A percentile compares a stretch with the other conserved stretches of the same genome.
Conservation (phyloP, 2,797 vertebrate species). For the Pogonophryne albipinna region DNA sequence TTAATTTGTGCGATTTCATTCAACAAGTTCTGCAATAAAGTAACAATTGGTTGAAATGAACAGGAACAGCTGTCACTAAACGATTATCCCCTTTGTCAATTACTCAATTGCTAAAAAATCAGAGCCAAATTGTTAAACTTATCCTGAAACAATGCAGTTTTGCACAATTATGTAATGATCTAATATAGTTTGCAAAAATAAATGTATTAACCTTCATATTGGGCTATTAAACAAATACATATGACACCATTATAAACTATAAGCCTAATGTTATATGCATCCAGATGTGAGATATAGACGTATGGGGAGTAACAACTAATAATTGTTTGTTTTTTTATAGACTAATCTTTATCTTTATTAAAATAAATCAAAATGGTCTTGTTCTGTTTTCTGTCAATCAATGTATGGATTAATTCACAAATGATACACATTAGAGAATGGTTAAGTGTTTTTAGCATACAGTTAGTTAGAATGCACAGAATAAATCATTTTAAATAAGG, state of each 20-base stretch:
- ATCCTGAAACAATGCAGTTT: background rate
- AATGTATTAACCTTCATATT: background rate
- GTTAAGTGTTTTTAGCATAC: background rate
- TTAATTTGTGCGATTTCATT: conserved; percentile 24
- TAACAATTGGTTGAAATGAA: conserved; percentile 16
- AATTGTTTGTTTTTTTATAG: background rate
- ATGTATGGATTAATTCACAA: background rate
- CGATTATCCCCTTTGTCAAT: conserved; percentile 10
- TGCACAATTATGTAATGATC: background rate
- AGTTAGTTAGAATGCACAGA: background rate
- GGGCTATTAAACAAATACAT: background rate
- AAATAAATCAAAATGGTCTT: background rate
- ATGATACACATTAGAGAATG: background rate
- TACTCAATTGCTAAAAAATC: conserved; percentile 10
- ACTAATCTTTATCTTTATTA: too few relatives aligned
- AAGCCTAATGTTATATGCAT: background rate
- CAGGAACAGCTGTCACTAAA: background rate
- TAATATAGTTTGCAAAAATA: background rate
- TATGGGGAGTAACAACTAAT: background rate
- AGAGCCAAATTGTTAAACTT: conserved; percentile 6
- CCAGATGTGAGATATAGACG: background rate
- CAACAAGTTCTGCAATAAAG: conserved; percentile 20
- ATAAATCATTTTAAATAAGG: background rate
- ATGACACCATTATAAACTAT: background rate
- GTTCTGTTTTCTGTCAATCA: background rate